Conservation (phyloP, 2,888 invertebrate species). For the Spicauda simplicius region DNA sequence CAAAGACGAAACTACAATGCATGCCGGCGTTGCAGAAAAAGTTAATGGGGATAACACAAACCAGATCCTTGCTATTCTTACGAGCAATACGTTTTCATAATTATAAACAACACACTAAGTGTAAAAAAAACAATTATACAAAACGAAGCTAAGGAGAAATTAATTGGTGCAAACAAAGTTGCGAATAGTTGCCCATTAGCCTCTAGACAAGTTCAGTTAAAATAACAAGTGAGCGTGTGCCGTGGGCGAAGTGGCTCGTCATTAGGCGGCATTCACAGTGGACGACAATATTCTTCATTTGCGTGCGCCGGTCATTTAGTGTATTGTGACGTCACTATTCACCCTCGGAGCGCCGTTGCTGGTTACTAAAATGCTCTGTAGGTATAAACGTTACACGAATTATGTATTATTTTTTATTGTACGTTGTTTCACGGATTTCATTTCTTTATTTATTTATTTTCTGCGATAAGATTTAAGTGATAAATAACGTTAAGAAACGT, state of each 20-base stretch:
- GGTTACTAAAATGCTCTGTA: neutral
- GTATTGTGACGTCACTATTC: conserved; percentile 66
- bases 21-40: too few relatives aligned
- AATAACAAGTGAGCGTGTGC: conserved; percentile 65
- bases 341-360: neutral
- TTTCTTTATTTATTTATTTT: too few relatives aligned
- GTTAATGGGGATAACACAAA: too few relatives aligned
- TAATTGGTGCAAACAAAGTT: neutral
- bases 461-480: too few relatives aligned
- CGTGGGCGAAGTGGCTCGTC: conserved; percentile 67
- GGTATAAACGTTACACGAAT: too few relatives aligned
- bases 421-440: too few relatives aligned
- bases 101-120: neutral
- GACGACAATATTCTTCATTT: conserved; percentile 84
- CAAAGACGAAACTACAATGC: too few relatives aligned
- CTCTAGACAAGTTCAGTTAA: conserved; percentile 3
- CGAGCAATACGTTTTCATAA: too few relatives aligned
- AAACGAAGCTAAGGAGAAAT: too few relatives aligned
- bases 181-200: neutral
- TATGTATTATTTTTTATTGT: too few relatives aligned
- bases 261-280: conserved; percentile 82
- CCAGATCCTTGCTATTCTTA: too few relatives aligned
- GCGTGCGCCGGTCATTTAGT: conserved; percentile 81
- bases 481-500: too few relatives aligned
- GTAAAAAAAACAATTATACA: neutral